Percentiles rank a stretch among this genome's conserved stretches.
phyloP scores from a whole-genome alignment of 1,140 invertebrate species.

The Atta colombica region DNA sequence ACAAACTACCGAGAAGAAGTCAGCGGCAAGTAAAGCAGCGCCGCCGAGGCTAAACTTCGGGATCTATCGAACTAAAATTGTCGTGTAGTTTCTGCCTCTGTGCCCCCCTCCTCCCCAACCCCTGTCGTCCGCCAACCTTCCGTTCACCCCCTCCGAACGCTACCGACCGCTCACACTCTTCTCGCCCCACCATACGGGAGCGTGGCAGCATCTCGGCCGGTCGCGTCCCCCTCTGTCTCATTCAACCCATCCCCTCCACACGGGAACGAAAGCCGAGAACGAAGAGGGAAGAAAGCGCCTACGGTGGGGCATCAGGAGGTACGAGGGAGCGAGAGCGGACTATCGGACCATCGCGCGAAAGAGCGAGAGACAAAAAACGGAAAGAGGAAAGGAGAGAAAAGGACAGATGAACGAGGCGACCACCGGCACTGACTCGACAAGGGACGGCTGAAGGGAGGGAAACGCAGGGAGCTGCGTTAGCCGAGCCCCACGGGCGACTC shows the following conservation, averaged over 20 bases:
- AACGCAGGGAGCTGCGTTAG: conserved; percentile 72
- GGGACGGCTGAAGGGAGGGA: conserved; percentile 60
- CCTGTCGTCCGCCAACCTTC: conserved; percentile 57
- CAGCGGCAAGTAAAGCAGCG: conserved; percentile 84
- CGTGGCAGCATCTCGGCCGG: conserved; percentile 72
- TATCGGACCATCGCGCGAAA: conserved; percentile 55
- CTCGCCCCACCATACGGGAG: conserved; percentile 71
- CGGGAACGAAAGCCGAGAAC: conserved; percentile 74
- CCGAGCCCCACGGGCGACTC: conserved; percentile 77
- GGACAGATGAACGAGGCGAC: conserved; percentile 48
- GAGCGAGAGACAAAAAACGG: conserved; percentile 68
- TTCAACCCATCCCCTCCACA: conserved; percentile 72
- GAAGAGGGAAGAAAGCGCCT: conserved; percentile 79
- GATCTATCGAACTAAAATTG: conserved; percentile 86
- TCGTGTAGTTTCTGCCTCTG: conserved; percentile 84
- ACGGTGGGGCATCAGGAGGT: conserved; percentile 71
- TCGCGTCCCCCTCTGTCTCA: conserved; percentile 65
- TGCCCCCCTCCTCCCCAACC: conserved; percentile 54
- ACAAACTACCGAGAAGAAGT: conserved; percentile 86
- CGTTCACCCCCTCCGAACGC: conserved; percentile 68
- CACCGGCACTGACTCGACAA: conserved; percentile 42
- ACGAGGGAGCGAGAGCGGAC: conserved; percentile 63
- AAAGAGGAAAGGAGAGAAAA: conserved; percentile 73
- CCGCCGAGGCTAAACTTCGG: conserved; percentile 84
- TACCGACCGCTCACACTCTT: conserved; percentile 60